phyloP scores from a whole-genome alignment of 2,888 invertebrate genomes.

The Hermaeophaga mercurialis region DNA sequence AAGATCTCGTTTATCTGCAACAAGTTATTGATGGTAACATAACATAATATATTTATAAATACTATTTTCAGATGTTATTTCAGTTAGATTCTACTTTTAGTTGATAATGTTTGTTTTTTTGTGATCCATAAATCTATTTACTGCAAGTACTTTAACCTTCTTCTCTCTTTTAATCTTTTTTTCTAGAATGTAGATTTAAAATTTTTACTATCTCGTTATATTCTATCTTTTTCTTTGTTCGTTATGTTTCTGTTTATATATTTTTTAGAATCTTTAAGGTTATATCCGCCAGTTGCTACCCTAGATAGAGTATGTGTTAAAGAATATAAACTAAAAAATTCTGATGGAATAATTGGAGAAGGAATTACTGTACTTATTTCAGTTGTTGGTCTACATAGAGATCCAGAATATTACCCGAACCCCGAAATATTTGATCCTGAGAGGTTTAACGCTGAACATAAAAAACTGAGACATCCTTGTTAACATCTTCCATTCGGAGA shows the following conservation, averaged over 20 bases:
- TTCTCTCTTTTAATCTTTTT: too few relatives aligned
- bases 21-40: constrained; percentile 21
- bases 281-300: constrained; percentile 33
- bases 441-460: constrained; percentile 62
- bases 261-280: constrained; percentile 36
- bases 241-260: too few relatives aligned
- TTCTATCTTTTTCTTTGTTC: too few relatives aligned
- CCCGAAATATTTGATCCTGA: constrained; percentile 67
- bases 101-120: too few relatives aligned
- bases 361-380: constrained; percentile 25
- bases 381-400: constrained; percentile 27
- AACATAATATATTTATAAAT: too few relatives aligned
- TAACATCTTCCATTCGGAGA: constrained; percentile 59
- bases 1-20: constrained; percentile 3
- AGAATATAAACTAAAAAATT: constrained; percentile 33
- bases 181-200: too few relatives aligned
- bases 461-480: constrained; percentile 42
- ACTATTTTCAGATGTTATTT: too few relatives aligned
- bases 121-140: too few relatives aligned
- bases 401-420: constrained; percentile 55
- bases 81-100: too few relatives aligned
- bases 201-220: too few relatives aligned
- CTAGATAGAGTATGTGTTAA: constrained; percentile 33
- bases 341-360: constrained; percentile 31
- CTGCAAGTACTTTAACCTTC: too few relatives aligned